These are phyloP conservation scores for Sarcophaga variegata DNA, from an alignment of 2,888 invertebrate genomes.

Conservation along the genomic window DNA sequence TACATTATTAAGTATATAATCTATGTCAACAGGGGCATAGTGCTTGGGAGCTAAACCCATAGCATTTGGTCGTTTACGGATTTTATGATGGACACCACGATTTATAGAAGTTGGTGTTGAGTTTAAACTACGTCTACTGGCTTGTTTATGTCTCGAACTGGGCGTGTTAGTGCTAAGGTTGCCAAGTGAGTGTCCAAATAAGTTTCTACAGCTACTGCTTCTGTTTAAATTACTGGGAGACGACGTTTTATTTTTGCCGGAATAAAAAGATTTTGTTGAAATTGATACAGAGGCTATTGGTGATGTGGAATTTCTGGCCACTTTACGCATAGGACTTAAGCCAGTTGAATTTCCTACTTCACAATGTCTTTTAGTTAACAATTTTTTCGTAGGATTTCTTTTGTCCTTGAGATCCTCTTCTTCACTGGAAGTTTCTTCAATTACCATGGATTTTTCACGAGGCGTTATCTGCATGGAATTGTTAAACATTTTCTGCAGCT, in stretches of 20 bases:
- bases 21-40: conserved; percentile 71
- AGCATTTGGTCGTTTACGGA: conserved; percentile 72
- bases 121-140: conserved; percentile 38
- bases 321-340: conserved; percentile 68
- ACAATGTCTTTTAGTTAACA: conserved; percentile 67
- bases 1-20: conserved; percentile 75
- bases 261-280: conserved; percentile 75
- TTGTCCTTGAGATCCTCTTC: conserved; percentile 33
- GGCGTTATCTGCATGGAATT: conserved; percentile 77
- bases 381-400: conserved; percentile 25
- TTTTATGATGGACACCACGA: conserved; percentile 78
- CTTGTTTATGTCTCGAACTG: conserved; percentile 5
- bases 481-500: conserved; percentile 77
- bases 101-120: conserved; percentile 71
- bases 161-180: conserved; percentile 46
- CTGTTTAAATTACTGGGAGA: conserved; percentile 21
- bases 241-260: conserved; percentile 55
- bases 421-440: conserved; percentile 55
- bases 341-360: conserved; percentile 30
- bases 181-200: conserved; percentile 45
- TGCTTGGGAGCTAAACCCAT: conserved; percentile 11
- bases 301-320: conserved; percentile 49
- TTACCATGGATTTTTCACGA: conserved; percentile 54
- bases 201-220: conserved; percentile 54
- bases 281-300: conserved; percentile 66